A percentile compares a stretch with the other conserved stretches of the same genome.
phyloP scores from a whole-genome alignment of 2,888 invertebrate genomes.

The Globia sparganii region DNA sequence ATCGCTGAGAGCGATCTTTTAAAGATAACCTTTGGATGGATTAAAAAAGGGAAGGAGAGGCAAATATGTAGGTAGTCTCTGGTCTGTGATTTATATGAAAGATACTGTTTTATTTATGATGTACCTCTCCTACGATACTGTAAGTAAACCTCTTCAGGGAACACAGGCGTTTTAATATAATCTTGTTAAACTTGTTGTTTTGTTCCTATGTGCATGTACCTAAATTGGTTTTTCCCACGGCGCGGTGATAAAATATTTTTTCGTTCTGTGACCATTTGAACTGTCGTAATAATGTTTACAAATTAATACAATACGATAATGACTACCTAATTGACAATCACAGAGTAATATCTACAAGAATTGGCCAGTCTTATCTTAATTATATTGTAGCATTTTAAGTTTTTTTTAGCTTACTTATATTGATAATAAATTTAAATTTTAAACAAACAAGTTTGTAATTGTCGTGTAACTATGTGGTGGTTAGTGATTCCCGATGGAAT shows the following conservation, averaged over 20 bases:
- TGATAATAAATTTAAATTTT: not conserved
- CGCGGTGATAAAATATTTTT: slow-evolving; percentile 15
- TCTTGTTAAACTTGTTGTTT: no score
- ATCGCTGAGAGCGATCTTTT: no score
- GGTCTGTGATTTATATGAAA: no score
- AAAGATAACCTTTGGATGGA: no score
- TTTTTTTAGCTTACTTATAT: not conserved
- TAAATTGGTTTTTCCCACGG: slow-evolving; percentile 38
- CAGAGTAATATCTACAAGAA: no score
- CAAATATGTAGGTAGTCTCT: no score
- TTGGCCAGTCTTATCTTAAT: not conserved
- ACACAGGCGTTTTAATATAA: no score
- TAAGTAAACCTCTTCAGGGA: not conserved
- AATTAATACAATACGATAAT: slow-evolving; percentile 1
- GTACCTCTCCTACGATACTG: not conserved
- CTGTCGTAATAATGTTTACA: slow-evolving; percentile 16
- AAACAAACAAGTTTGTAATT: not conserved
- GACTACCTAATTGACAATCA: not conserved
- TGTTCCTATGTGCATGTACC: no score
- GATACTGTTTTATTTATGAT: no score
- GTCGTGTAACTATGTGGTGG: slow-evolving; percentile 11
- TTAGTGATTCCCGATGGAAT: not conserved
- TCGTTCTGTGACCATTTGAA: slow-evolving; percentile 5
- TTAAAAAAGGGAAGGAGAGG: no score
- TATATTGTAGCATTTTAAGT: not conserved